Evolutionary conservation across 2,888 invertebrate genomes (phyloP), one percentile per base, ranked within the genome.

Genomic region (Cenopis cana): DNA sequence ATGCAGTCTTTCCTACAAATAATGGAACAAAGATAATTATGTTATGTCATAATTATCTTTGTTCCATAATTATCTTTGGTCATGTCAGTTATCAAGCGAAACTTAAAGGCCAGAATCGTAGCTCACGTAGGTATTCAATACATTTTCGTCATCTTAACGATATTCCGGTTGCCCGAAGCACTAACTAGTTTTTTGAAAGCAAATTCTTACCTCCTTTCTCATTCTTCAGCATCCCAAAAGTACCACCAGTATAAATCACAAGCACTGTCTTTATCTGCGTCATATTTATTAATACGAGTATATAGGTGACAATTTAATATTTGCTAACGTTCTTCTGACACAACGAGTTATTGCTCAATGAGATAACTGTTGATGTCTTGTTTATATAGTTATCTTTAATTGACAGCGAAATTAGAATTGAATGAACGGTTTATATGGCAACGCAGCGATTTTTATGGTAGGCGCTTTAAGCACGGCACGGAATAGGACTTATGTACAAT

Each of bases 191-290:
- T n/a, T n/a, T n/a, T n/a, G n/a, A n/a, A 36, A 1, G n/a, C 8
- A 33, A 36, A 18, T 36, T 36, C 86, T 90, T 85, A 97, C 98
- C 97, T 92, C 97, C 96, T 80, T 95, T 94, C 52, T 95, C 94
- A 87, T 97, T 96, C 77, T 96, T 95, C 83, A 96, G 94, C 99
- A 99, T 99, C 72, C 99, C 99, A 87, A 99, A 98, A 0, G 99
- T 99, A 17, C 99, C 99, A 1, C 99, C 99, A 0, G 98, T 98
- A 86, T 98, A 99, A 18, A 99, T 94, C 2, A 98, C 98, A 68
- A 98, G 91, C 6, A 98, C 96, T 59, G 90, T 89, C 77, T 94
- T 50, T 14, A 54, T 50, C 62, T 68, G 49, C 11, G 60, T 10
- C 74, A 74, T 74, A 2, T 50, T 50, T 18, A 59, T 14, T 46